phyloP scores from a whole-genome alignment of 2,113 vertebrate species.

The Entomyzon cyanotis region DNA sequence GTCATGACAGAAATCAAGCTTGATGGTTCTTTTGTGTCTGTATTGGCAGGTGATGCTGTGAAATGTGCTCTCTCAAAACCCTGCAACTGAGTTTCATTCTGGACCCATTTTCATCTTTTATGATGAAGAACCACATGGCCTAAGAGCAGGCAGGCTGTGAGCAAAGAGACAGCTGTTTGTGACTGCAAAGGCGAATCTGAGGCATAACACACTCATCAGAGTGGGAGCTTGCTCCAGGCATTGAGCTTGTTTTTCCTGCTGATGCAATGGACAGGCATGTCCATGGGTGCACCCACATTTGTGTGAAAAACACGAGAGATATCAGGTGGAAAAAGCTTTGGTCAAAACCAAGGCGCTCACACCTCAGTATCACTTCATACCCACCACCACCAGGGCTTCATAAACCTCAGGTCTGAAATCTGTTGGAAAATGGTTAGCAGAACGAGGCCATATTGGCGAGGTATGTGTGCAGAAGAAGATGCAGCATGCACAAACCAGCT shows the following conservation, averaged over 20 bases:
- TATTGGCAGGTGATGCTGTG: not conserved
- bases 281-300: rapidly evolving
- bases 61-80: not conserved
- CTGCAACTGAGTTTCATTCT: not conserved
- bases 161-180: not conserved
- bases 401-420: not conserved
- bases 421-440: too few species aligned
- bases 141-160: not conserved
- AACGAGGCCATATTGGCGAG: too few species aligned
- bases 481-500: too few species aligned
- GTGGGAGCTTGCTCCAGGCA: not conserved
- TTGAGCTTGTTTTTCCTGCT: not conserved
- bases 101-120: not conserved
- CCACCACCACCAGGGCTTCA: not conserved
- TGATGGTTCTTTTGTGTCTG: not conserved
- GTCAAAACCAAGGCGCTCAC: not conserved
- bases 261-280: not conserved
- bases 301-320: not conserved
- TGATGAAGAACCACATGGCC: not conserved
- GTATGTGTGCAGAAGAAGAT: too few species aligned
- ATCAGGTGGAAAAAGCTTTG: not conserved
- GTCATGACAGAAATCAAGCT: not conserved
- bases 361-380: not conserved
- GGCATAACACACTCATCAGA: not conserved
- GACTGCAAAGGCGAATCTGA: not conserved